phyloP scores from a whole-genome alignment of 2,797 vertebrate genomes.

The Molothrus aeneus region DNA sequence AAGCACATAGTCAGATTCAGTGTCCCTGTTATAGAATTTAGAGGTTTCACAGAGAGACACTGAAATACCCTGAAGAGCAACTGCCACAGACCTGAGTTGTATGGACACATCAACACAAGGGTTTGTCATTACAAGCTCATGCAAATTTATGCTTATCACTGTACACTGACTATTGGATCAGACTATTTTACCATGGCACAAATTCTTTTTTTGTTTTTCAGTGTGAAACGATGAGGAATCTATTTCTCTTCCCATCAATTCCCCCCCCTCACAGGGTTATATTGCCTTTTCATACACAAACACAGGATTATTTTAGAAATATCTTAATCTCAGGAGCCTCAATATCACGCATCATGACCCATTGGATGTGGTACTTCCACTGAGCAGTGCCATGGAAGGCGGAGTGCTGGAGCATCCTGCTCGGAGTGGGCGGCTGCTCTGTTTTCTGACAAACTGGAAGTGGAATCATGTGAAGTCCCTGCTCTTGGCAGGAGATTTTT shows the following conservation, averaged over 20 bases:
- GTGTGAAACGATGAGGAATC: background rate
- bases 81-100: background rate
- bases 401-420: background rate
- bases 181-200: background rate
- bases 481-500: slow-evolving; percentile 46
- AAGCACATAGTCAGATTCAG: fast-evolving
- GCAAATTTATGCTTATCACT: background rate
- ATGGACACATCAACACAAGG: background rate
- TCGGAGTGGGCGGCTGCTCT: background rate
- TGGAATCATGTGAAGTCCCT: background rate
- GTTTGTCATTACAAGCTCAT: background rate
- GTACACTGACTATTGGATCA: background rate
- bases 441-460: slow-evolving; percentile 12
- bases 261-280: background rate
- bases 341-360: background rate
- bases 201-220: background rate
- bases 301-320: background rate
- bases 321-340: background rate
- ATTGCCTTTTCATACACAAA: background rate
- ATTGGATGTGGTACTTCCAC: background rate
- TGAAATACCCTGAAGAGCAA: background rate
- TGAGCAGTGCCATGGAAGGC: background rate
- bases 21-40: background rate
- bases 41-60: background rate
- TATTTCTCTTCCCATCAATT: background rate